These are phyloP conservation scores for Drosophila cracens DNA, from an alignment of 2,888 invertebrate genomes.

Conservation along the genomic window DNA sequence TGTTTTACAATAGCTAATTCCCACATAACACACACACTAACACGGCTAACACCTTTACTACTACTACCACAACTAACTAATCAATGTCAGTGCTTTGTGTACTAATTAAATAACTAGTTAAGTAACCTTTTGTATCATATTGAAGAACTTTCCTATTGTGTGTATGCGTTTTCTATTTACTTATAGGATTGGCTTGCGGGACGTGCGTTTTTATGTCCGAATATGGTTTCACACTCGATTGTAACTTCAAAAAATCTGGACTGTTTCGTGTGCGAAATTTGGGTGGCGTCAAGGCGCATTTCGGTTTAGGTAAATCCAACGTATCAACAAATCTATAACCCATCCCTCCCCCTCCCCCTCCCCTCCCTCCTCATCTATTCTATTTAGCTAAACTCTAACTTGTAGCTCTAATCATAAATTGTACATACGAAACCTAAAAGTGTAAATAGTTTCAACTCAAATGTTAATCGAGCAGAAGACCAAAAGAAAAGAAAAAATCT, in stretches of 20 bases:
- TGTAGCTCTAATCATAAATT: conserved; percentile 1
- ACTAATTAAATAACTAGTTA: conserved; percentile 29
- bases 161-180: conserved; percentile 84
- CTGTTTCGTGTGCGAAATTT: conserved; percentile 95
- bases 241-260: conserved; percentile 96
- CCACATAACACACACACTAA: neutral
- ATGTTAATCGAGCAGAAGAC: conserved; percentile 24
- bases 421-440: conserved; percentile 32
- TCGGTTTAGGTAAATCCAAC: conserved; percentile 91
- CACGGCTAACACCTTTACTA: neutral
- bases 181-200: conserved; percentile 88
- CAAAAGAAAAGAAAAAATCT: conserved; percentile 15
- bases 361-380: conserved; percentile 3
- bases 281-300: conserved; percentile 95
- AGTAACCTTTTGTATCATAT: conserved; percentile 63
- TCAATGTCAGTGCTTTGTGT: conserved; percentile 29
- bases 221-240: conserved; percentile 95
- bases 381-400: neutral
- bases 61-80: conserved; percentile 5
- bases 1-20: neutral
- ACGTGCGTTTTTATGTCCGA: conserved; percentile 95
- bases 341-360: neutral
- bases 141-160: conserved; percentile 77
- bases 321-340: conserved; percentile 19
- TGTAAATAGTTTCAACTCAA: conserved; percentile 34